phyloP scores from a whole-genome alignment of 1,140 invertebrate species.

The Chlorops oryzae region DNA sequence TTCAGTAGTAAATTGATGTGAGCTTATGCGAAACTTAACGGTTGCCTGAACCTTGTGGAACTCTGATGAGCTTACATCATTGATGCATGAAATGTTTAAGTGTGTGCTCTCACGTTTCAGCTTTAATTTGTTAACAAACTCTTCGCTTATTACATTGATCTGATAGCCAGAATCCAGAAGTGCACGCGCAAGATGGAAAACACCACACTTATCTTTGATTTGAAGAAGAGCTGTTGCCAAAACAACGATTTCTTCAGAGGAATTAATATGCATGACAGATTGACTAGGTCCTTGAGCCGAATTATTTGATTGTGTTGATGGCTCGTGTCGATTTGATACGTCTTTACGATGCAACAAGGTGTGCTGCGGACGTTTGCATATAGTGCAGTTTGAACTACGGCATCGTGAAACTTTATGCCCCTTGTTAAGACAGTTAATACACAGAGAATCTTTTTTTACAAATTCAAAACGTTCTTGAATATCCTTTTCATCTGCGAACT shows the following conservation, averaged over 20 bases:
- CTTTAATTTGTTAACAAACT: constrained; percentile 4
- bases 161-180: constrained; percentile 11
- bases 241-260: constrained; percentile 1
- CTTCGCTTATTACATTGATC: constrained; percentile 8
- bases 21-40: constrained; percentile 5
- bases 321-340: no score
- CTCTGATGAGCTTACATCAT: not conserved
- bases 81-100: constrained; percentile 3
- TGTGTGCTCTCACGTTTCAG: not conserved
- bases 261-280: not conserved
- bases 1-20: not conserved
- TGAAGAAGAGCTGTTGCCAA: constrained; percentile 4
- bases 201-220: not conserved
- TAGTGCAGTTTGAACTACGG: not conserved
- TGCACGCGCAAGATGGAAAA: constrained; percentile 1
- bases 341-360: constrained; percentile 2
- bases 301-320: not conserved
- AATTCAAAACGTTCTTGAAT: no score
- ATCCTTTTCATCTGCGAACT: no score
- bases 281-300: no score
- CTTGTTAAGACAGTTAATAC: no score
- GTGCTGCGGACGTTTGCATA: constrained; percentile 7
- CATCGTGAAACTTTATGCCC: constrained; percentile 4
- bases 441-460: no score
- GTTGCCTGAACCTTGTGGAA: not conserved